Conservation (phyloP, 2,888 invertebrate genomes). For the Mythimna vitellina region DNA sequence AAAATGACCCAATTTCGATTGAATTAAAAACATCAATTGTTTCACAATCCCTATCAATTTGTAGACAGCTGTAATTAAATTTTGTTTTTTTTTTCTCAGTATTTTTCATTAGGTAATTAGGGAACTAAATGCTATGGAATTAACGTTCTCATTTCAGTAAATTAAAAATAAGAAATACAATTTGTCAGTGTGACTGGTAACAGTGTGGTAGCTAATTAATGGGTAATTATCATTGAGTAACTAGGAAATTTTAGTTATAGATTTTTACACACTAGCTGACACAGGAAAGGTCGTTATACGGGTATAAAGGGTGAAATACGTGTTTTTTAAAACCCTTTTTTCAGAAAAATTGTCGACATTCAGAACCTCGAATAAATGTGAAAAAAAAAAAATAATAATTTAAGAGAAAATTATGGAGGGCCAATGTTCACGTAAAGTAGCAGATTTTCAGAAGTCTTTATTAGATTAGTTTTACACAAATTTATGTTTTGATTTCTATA, state of each 20-base stretch:
- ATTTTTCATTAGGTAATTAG: not conserved
- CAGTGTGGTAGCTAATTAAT: not conserved
- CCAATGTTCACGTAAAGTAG: too few relatives aligned
- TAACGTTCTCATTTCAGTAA: not conserved
- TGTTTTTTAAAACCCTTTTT: too few relatives aligned
- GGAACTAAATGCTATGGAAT: not conserved
- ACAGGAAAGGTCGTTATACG: too few relatives aligned
- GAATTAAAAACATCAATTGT: not conserved
- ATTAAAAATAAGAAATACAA: not conserved
- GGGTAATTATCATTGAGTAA: not conserved
- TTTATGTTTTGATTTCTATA: too few relatives aligned
- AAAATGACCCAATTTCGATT: constrained; percentile 2
- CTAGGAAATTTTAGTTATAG: not conserved
- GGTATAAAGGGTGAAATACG: too few relatives aligned
- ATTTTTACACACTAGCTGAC: too few relatives aligned
- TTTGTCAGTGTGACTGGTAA: not conserved
- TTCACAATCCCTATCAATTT: not conserved
- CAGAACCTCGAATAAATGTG: too few relatives aligned
- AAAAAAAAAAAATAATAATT: too few relatives aligned
- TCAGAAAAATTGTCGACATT: too few relatives aligned
- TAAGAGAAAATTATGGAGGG: too few relatives aligned
- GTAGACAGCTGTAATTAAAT: constrained; percentile 14
- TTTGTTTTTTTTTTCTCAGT: not conserved
- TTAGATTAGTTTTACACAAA: too few relatives aligned
- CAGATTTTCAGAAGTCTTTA: too few relatives aligned